Percentiles rank a stretch among this genome's conserved stretches.
phyloP scores from a whole-genome alignment of 2,888 invertebrate species.

The Seira musarum region DNA sequence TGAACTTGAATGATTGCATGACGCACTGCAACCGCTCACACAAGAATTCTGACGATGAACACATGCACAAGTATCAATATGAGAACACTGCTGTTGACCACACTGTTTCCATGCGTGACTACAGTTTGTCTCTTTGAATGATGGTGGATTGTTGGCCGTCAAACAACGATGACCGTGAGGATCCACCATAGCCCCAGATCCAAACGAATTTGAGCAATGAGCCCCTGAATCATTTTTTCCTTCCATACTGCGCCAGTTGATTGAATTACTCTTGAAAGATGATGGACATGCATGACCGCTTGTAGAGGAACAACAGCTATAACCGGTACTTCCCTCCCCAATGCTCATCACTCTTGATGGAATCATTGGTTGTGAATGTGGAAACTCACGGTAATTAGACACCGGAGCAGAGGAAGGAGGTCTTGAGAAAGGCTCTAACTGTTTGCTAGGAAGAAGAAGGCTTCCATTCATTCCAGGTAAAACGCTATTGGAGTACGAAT shows the following conservation, averaged over 20 bases:
- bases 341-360: neutral
- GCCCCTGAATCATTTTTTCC: neutral
- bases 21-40: conserved; percentile 25
- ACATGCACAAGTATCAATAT: conserved; percentile 62
- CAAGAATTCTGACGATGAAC: conserved; percentile 32
- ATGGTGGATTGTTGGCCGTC: conserved; percentile 31
- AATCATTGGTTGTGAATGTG: neutral
- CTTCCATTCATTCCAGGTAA: conserved; percentile 18
- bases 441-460: conserved; percentile 11
- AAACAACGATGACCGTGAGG: neutral
- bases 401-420: neutral
- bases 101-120: conserved; percentile 67
- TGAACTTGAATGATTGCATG: conserved; percentile 28
- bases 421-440: neutral
- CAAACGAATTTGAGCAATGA: neutral
- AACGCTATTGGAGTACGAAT: conserved; percentile 38
- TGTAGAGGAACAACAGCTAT: conserved; percentile 40
- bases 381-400: neutral
- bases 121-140: conserved; percentile 58
- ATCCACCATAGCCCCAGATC: neutral
- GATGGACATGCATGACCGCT: conserved; percentile 26
- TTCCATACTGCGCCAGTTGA: conserved; percentile 23
- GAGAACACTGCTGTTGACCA: conserved; percentile 63
- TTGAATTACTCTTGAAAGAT: neutral
- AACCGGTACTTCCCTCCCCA: conserved; percentile 9